Conservation (phyloP, 1,140 invertebrate genomes). For the Xylocopa sonorina region DNA sequence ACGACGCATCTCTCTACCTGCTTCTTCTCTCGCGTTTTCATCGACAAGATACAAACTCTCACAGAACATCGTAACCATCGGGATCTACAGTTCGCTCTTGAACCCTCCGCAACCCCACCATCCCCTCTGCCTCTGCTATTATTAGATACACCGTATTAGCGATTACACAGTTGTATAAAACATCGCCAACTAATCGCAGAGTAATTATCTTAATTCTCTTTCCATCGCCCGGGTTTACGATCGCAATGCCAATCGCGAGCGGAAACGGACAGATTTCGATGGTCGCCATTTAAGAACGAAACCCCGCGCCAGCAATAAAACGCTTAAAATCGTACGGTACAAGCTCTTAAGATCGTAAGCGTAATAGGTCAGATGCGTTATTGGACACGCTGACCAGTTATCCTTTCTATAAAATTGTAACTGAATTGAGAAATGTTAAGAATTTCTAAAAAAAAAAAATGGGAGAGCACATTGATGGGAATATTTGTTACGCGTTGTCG, state of each 20-base stretch:
- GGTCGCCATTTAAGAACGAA: not conserved
- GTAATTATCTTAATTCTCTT: not conserved
- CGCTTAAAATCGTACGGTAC: too few relatives aligned
- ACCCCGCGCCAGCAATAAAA: too few relatives aligned
- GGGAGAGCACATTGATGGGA: too few relatives aligned
- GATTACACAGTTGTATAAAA: not conserved
- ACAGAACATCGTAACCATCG: slow-evolving; percentile 14
- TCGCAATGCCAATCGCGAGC: not conserved
- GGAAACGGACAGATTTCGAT: slow-evolving; percentile 4
- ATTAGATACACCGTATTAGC: not conserved
- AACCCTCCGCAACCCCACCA: not conserved
- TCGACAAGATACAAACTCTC: slow-evolving; percentile 3
- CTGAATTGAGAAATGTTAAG: too few relatives aligned
- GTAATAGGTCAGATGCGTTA: too few relatives aligned
- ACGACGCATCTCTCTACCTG: not conserved
- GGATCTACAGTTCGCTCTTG: not conserved
- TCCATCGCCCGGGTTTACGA: not conserved
- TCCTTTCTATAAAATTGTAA: too few relatives aligned
- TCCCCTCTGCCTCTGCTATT: not conserved
- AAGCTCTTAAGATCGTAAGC: too few relatives aligned
- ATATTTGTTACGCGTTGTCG: not conserved
- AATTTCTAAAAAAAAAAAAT: too few relatives aligned
- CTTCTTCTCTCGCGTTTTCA: slow-evolving; percentile 34
- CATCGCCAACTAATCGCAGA: not conserved
- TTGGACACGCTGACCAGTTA: too few relatives aligned